Evolutionary conservation across 2,888 invertebrate genomes (phyloP).

Genomic region (Pheosia tremula): DNA sequence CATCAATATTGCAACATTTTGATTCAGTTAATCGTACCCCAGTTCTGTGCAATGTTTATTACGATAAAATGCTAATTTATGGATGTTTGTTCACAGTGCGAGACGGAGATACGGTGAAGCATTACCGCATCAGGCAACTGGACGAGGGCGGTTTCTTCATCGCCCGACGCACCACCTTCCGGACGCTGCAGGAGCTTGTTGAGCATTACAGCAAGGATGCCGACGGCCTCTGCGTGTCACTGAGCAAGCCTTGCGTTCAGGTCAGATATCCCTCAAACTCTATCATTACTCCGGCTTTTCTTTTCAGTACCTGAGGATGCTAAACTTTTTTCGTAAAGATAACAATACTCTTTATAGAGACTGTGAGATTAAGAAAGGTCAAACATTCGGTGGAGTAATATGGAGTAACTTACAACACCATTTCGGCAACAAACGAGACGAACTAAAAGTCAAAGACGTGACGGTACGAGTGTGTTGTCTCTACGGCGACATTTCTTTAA

Average conservation of each 20-base stretch:
- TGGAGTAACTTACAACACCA: conserved; percentile 1
- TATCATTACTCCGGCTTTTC: background rate
- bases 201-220: conserved; percentile 99
- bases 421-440: background rate
- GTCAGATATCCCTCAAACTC: conserved; percentile 67
- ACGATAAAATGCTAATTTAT: conserved; percentile 40
- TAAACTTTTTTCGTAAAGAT: background rate
- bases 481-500: background rate
- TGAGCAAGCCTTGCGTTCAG: conserved; percentile 97
- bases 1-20: conserved; percentile 36
- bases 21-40: conserved; percentile 29
- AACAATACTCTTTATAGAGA: background rate
- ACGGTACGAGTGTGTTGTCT: background rate
- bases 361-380: conserved; percentile 85
- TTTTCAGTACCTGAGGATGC: background rate
- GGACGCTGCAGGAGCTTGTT: conserved; percentile 98
- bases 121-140: conserved; percentile 98
- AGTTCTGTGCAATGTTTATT: conserved; percentile 34
- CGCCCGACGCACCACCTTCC: conserved; percentile 98
- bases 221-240: conserved; percentile 98
- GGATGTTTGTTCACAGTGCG: conserved; percentile 88
- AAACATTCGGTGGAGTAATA: conserved; percentile 16
- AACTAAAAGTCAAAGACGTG: background rate
- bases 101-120: conserved; percentile 99
- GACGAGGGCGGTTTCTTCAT: conserved; percentile 99